Conservation (phyloP, 2,888 invertebrate genomes). For the Ellobium chinense region DNA sequence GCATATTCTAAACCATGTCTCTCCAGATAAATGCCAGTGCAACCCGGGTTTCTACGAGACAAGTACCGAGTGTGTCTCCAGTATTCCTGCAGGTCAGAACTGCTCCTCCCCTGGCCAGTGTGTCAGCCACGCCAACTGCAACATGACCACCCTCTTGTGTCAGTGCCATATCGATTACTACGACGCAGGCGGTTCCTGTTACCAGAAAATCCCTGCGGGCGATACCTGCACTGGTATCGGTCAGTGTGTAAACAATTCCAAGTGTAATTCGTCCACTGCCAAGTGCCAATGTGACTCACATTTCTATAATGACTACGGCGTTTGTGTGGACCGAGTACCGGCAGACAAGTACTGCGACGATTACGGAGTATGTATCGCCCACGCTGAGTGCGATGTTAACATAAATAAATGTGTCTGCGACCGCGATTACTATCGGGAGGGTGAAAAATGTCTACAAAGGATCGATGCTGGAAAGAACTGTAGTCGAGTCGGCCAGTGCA, state of each 20-base stretch:
- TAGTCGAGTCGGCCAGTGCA: conserved; percentile 29
- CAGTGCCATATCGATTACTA: conserved; percentile 28
- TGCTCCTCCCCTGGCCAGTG: conserved; percentile 46
- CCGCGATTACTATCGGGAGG: conserved; percentile 29
- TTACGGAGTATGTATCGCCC: conserved; percentile 43
- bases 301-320: conserved; percentile 42
- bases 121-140: conserved; percentile 41
- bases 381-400: conserved; percentile 38
- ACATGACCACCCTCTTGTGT: conserved; percentile 33
- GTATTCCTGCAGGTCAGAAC: conserved; percentile 24
- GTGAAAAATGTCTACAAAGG: conserved; percentile 31
- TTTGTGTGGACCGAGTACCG: conserved; percentile 15
- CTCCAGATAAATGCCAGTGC: conserved; percentile 35
- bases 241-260: conserved; percentile 46
- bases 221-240: conserved; percentile 22
- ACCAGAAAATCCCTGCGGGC: conserved; percentile 20
- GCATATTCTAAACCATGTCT: no score
- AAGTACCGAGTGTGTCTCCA: conserved; percentile 2
- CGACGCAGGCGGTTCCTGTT: conserved; percentile 23
- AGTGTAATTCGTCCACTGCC: conserved; percentile 25
- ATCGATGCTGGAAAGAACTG: conserved; percentile 36
- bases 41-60: conserved; percentile 29
- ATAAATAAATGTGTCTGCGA: conserved; percentile 35
- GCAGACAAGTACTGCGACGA: conserved; percentile 37
- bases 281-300: conserved; percentile 36